Evolutionary conservation across 1,140 invertebrate genomes (phyloP).

Genomic region (Bombus affinis): DNA sequence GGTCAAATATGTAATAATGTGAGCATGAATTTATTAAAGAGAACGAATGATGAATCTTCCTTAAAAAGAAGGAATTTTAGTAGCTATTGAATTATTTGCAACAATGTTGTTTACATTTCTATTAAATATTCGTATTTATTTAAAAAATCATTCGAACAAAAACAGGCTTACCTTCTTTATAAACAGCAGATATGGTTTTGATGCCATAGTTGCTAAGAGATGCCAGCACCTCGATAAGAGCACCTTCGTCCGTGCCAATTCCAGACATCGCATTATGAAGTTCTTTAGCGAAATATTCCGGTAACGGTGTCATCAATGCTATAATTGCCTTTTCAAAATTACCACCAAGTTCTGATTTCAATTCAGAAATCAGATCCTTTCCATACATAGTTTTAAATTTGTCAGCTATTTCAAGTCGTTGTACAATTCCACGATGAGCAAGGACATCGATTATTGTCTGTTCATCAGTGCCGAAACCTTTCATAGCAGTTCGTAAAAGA

Average conservation of each 20-base stretch:
- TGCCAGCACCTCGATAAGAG: conserved; percentile 95
- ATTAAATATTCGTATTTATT: background rate
- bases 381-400: conserved; percentile 97
- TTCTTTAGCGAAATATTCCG: conserved; percentile 94
- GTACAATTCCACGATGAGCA: conserved; percentile 92
- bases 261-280: conserved; percentile 94
- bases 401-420: conserved; percentile 94
- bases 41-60: too few species aligned
- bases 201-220: conserved; percentile 95
- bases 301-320: conserved; percentile 93
- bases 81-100: background rate
- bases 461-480: conserved; percentile 96
- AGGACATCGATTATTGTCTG: conserved; percentile 95
- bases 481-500: conserved; percentile 95
- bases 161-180: conserved; percentile 89
- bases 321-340: conserved; percentile 94
- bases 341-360: conserved; percentile 94
- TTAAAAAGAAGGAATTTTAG: background rate
- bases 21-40: background rate
- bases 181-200: conserved; percentile 91
- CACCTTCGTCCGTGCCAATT: conserved; percentile 93
- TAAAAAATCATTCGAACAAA: background rate
- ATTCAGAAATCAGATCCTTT: conserved; percentile 94
- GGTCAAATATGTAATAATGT: too few species aligned
- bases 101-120: background rate